Evolutionary conservation across 2,797 vertebrate species (phyloP).

Genomic region (Bradypus variegatus): DNA sequence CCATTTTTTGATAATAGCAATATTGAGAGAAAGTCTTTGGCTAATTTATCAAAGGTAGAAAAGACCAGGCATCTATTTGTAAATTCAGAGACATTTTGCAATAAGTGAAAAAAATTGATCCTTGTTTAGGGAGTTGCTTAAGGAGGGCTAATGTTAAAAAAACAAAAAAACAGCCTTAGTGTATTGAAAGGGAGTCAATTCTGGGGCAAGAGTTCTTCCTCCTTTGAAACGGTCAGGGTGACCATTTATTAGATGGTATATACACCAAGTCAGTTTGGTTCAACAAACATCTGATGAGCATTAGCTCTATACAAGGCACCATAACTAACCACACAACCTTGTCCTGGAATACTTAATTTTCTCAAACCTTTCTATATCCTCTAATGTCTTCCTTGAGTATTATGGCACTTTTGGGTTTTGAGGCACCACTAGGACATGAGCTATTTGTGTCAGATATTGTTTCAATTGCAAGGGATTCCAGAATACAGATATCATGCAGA

Average conservation of each 20-base stretch:
- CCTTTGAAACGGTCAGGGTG: neutral
- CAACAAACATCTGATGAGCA: neutral
- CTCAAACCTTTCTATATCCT: neutral
- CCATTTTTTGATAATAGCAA: neutral
- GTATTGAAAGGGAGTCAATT: neutral
- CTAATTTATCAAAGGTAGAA: slow-evolving; percentile 21
- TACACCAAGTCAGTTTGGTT: neutral
- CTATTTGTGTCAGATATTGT: neutral
- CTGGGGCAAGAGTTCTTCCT: neutral
- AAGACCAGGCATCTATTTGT: neutral
- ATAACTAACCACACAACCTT: neutral
- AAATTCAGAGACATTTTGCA: slow-evolving; percentile 29
- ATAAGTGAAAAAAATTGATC: slow-evolving; percentile 20
- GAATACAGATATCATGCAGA: neutral
- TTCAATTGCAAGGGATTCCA: neutral
- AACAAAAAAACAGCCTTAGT: neutral
- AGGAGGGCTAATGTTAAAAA: neutral
- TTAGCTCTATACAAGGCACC: neutral
- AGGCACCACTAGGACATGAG: neutral
- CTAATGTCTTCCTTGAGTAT: neutral
- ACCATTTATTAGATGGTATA: neutral
- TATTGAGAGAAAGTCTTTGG: neutral
- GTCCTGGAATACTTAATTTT: neutral
- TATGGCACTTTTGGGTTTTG: slow-evolving; percentile 3
- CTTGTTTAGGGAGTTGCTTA: neutral